phyloP scores from a whole-genome alignment of 2,797 vertebrate species.

The Martes flavigula region DNA sequence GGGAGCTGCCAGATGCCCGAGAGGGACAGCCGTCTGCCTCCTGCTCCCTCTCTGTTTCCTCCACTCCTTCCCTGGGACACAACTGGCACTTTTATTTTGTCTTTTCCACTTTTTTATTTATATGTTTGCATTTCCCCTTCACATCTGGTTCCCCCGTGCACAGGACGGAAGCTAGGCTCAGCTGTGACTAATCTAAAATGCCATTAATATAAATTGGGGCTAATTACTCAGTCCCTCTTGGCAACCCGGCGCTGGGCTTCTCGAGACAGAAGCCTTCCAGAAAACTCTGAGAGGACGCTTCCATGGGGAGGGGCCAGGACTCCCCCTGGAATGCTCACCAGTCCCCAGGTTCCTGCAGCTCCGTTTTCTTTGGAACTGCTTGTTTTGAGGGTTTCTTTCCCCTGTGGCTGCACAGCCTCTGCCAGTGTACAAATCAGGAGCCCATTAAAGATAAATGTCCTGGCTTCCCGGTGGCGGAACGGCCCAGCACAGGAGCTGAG shows the following conservation, averaged over 20 bases:
- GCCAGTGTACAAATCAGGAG: rapidly evolving
- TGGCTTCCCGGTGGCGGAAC: background rate
- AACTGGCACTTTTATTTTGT: rapidly evolving
- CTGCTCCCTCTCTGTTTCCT: too few relatives aligned
- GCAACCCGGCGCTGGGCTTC: background rate
- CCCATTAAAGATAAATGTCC: rapidly evolving
- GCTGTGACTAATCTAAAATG: constrained; percentile 52
- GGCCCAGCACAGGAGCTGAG: background rate
- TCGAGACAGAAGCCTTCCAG: background rate
- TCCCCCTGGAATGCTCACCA: rapidly evolving
- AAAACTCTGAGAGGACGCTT: background rate
- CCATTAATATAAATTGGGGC: constrained; percentile 52
- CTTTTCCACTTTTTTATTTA: background rate
- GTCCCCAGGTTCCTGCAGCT: rapidly evolving
- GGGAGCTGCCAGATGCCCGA: too few relatives aligned
- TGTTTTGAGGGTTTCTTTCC: background rate
- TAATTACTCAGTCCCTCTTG: background rate
- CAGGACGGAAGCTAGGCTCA: background rate
- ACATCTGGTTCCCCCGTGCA: background rate
- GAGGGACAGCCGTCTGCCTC: rapidly evolving
- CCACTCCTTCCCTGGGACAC: rapidly evolving
- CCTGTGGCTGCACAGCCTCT: background rate
- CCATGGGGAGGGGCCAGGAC: rapidly evolving
- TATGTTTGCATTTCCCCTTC: background rate
- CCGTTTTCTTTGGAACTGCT: rapidly evolving